Evolutionary conservation across 2,797 vertebrate species (phyloP).

Genomic region (Ciconia nigra): DNA sequence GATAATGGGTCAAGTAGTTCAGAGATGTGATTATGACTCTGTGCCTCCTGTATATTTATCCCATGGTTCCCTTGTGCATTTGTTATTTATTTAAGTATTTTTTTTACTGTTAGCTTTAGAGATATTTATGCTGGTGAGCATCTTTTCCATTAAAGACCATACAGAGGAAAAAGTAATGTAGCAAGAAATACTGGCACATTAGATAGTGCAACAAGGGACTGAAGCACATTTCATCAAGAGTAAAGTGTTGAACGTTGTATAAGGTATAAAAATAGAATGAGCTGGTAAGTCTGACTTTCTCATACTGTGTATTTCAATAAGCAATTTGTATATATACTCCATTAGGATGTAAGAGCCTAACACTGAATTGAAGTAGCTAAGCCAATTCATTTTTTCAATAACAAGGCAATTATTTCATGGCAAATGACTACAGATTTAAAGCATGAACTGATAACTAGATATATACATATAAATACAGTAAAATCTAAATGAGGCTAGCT

Average conservation of each 20-base stretch:
- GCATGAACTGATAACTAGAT: neutral
- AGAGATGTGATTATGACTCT: neutral
- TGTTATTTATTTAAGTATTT: conserved; percentile 33
- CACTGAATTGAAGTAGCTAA: neutral
- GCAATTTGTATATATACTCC: conserved; percentile 35
- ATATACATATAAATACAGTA: neutral
- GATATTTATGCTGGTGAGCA: conserved; percentile 22
- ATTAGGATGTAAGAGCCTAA: neutral
- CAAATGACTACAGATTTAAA: conserved; percentile 1
- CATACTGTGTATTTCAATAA: neutral
- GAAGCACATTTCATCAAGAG: conserved; percentile 44
- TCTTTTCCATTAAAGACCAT: conserved; percentile 42
- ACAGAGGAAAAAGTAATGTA: conserved; percentile 54
- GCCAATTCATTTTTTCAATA: conserved; percentile 36
- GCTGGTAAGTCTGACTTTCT: conserved; percentile 14
- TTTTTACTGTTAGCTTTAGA: conserved; percentile 39
- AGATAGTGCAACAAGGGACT: conserved; percentile 37
- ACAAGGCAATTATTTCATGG: conserved; percentile 30
- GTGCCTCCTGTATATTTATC: conserved; percentile 17
- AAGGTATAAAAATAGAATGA: conserved; percentile 38
- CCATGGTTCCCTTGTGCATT: conserved; percentile 1
- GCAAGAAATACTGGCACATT: conserved; percentile 55
- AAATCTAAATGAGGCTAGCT: conserved; percentile 1
- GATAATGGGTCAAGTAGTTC: neutral
- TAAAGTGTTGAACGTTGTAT: neutral